Base-by-base conservation (phyloP, 2,113 vertebrate genomes). In the Hoplias malabaricus region DNA sequence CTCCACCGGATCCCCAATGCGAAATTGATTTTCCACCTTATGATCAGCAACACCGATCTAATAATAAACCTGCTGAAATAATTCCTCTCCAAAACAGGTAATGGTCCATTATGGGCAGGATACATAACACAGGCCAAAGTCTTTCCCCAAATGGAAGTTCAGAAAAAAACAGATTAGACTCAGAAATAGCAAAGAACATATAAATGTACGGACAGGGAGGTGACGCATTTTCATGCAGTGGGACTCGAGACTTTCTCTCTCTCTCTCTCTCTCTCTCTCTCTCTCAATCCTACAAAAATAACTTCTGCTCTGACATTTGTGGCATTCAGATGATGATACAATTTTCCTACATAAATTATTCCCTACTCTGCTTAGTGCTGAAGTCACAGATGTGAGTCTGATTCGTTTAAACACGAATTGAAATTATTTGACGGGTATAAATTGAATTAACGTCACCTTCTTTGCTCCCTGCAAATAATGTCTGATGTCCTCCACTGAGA, bases 1-100 rank as follows among this genome's bases (percentile, higher is more conserved):
- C 82, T 36, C 48, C 0, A 21, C 46, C 70, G 82, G 73, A 83
- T 83, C 74, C 31, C 66, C 57, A 72, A 81, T 85, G 83, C 86
- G 81, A 66, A 88, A 86, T 83, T 79, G 69, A 86, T 81, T 77
- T 77, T 61, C 36, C 75, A 82, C 74, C 23, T 57, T 83, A 82
- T 86, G 87, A 85, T 84, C 81, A 84, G 86, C 86, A 77, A 57
- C 42, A 77, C 27, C 33, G 65, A 78, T 77, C 16, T 59, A 62
- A 73, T 77, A 57, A 77, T 61, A 72, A 79, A 54, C 46, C 46
- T 43, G 57, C 48, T 66, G 72, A 72, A 79, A 79, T 71, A 23
- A 78, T 78, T 78, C 34, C 46, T 69, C 29, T 12, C 33, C 14
- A 69, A 54, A 34, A 16, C 27, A 70, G 43, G 29, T 31, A 66